A percentile compares a stretch with the other conserved stretches of the same genome.
These are phyloP conservation scores for Lycopodina hypogea DNA, from an alignment of 37 sponge, comb jelly and placozoan genomes.

Conservation along the genomic window DNA sequence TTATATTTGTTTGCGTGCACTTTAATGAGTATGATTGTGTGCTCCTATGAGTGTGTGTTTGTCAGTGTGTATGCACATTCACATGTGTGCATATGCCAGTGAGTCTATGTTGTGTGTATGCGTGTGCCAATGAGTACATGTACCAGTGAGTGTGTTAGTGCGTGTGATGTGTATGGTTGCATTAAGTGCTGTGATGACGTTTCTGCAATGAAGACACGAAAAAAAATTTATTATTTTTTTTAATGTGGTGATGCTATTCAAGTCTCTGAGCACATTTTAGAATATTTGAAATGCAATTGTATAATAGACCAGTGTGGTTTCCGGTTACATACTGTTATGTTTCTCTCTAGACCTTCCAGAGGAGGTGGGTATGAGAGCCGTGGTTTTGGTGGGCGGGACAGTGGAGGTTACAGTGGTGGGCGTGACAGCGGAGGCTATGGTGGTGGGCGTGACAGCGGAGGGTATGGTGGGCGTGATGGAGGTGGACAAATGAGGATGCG, in stretches of 20 bases:
- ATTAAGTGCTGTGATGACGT: background rate
- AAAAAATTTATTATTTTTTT: background rate
- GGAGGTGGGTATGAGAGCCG: background rate
- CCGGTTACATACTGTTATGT: no score
- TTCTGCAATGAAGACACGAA: constrained; percentile 5
- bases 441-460: background rate
- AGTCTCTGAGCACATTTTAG: constrained; percentile 25
- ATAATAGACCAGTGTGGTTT: no score
- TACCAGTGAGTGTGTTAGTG: no score
- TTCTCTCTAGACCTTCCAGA: no score
- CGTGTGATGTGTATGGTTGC: background rate
- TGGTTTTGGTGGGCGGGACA: no score
- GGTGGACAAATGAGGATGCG: constrained; percentile 12
- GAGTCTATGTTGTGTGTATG: no score
- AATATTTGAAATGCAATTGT: no score
- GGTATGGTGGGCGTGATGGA: background rate
- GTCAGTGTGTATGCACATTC: no score
- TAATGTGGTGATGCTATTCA: constrained; percentile 15
- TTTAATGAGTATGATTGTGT: no score
- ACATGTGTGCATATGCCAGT: no score
- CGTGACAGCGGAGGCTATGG: constrained; percentile 1
- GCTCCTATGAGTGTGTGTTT: no score
- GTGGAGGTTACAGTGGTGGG: background rate
- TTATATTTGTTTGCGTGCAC: background rate
- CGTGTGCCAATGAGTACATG: no score